Conservation (phyloP, 2,113 vertebrate species). For the Toxotes jaculatrix region DNA sequence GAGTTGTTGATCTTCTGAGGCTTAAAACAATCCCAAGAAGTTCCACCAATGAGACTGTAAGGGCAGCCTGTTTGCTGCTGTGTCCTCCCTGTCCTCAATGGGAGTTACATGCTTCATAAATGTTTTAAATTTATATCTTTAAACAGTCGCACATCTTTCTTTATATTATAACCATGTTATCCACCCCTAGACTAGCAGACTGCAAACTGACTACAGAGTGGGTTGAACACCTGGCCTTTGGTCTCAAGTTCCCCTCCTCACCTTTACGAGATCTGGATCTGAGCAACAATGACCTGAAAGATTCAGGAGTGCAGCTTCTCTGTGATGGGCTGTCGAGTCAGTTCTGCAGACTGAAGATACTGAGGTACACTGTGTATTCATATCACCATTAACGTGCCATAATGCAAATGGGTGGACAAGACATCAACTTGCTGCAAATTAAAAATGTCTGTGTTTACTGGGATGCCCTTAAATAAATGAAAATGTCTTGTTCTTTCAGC, state of each 20-base stretch:
- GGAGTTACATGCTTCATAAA: background rate
- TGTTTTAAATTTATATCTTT: background rate
- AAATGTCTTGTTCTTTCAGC: too few species aligned
- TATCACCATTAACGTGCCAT: background rate
- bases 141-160: background rate
- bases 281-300: conserved; percentile 68
- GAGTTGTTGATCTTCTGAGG: background rate
- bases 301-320: conserved; percentile 54
- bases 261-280: conserved; percentile 67
- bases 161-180: background rate
- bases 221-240: conserved; percentile 48
- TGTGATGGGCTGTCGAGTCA: conserved; percentile 60
- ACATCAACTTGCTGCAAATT: too few species aligned
- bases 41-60: background rate
- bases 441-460: too few species aligned
- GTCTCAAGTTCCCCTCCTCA: conserved; percentile 47
- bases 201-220: conserved; percentile 65
- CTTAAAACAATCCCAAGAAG: background rate
- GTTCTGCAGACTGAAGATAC: conserved; percentile 56
- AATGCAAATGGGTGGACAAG: too few species aligned
- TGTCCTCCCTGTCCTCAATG: background rate
- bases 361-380: conserved; percentile 55
- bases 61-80: background rate
- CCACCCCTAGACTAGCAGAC: conserved; percentile 59
- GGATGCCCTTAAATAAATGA: background rate